Percentiles rank a stretch among this genome's conserved stretches.
phyloP scores from a whole-genome alignment of 1,140 invertebrate genomes.

The Solenopsis fugax region DNA sequence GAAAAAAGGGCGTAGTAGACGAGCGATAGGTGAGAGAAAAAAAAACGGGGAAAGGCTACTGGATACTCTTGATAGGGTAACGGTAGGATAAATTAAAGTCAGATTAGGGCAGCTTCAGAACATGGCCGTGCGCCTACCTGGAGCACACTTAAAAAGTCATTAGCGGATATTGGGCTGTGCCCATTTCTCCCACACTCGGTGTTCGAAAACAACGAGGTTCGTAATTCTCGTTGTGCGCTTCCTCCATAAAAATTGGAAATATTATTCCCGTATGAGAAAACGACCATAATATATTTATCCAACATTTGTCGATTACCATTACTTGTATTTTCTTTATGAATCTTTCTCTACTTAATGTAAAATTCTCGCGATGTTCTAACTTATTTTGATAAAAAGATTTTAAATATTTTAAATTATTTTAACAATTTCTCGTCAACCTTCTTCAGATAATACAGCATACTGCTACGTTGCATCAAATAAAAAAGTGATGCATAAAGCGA shows the following conservation, averaged over 20 bases:
- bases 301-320: background rate
- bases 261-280: background rate
- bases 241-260: background rate
- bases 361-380: no score
- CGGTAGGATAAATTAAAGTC: conserved; percentile 82
- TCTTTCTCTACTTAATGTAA: background rate
- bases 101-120: conserved; percentile 78
- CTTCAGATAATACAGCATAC: background rate
- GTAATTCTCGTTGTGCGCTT: background rate
- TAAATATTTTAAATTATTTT: background rate
- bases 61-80: conserved; percentile 73
- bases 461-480: background rate
- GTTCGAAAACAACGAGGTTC: conserved; percentile 16
- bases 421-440: background rate
- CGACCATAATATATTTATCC: background rate
- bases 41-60: conserved; percentile 56
- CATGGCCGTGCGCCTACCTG: conserved; percentile 67
- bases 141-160: conserved; percentile 83
- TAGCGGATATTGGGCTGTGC: conserved; percentile 75
- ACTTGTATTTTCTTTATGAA: background rate
- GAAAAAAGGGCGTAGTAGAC: conserved; percentile 55
- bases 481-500: background rate
- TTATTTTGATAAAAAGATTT: no score
- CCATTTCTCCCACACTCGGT: conserved; percentile 40
- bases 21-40: conserved; percentile 62